Conservation (phyloP, 92 coral and sea anemone genomes). For the Parazoanthus swiftii region DNA sequence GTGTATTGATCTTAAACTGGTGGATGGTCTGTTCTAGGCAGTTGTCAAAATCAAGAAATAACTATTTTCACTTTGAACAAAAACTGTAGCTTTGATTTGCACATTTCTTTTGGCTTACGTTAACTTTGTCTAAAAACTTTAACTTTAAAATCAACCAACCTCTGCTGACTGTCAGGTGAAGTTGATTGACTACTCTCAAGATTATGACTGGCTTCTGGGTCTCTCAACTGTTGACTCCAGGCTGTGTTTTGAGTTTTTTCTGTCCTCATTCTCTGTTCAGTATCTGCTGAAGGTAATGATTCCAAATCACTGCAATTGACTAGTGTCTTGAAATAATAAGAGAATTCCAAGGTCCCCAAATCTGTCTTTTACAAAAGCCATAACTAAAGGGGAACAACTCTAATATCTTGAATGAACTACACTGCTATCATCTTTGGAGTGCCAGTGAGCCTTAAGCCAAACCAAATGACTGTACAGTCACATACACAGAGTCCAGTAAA, state of each 20-base stretch:
- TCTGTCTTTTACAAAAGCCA: not conserved
- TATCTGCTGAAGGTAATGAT: slow-evolving; percentile 1
- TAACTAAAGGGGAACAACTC: not conserved
- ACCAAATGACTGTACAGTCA: not conserved
- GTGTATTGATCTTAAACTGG: no score
- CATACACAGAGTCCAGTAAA: not conserved
- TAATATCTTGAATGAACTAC: not conserved
- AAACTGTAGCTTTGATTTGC: no score
- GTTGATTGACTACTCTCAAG: slow-evolving; percentile 35
- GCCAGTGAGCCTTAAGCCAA: not conserved
- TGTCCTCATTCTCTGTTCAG: slow-evolving; percentile 22
- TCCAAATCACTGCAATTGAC: not conserved
- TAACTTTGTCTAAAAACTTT: no score
- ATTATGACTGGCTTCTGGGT: slow-evolving; percentile 5
- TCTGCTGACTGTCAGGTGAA: slow-evolving; percentile 28
- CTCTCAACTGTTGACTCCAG: not conserved
- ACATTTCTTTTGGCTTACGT: no score
- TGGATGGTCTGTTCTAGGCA: no score
- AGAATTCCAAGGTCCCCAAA: not conserved
- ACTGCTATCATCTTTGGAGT: not conserved
- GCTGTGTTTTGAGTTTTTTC: slow-evolving; percentile 17
- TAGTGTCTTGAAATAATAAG: not conserved
- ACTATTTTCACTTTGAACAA: no score
- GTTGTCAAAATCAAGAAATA: no score
- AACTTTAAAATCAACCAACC: not conserved